A percentile compares a stretch with the other conserved stretches of the same genome.
phyloP scores from a whole-genome alignment of 2,888 invertebrate genomes.

The Eilema sororculum region DNA sequence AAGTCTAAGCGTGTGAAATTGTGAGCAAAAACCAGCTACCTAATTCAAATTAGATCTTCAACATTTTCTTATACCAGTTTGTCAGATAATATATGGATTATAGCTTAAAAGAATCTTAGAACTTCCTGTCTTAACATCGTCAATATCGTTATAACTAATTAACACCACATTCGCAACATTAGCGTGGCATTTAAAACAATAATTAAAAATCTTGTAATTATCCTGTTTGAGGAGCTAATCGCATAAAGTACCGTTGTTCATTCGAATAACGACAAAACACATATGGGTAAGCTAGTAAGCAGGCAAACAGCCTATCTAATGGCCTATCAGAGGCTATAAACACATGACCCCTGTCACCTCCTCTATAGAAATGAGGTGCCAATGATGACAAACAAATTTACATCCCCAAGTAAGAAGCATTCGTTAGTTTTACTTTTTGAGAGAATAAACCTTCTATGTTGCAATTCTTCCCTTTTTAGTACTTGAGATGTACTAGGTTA shows the following conservation, averaged over 20 bases:
- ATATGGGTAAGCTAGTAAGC: not conserved
- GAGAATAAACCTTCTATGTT: not conserved
- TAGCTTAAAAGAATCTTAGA: not conserved
- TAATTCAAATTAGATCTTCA: not conserved
- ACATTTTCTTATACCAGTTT: not conserved
- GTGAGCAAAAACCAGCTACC: not conserved
- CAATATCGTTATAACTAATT: not conserved
- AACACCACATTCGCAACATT: not conserved
- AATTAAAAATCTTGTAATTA: not conserved
- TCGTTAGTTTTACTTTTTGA: not conserved
- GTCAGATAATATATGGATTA: not conserved
- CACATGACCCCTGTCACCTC: not conserved
- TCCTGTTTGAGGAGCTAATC: not conserved
- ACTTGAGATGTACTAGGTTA: too few species aligned
- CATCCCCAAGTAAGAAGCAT: not conserved
- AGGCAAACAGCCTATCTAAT: conserved; percentile 14
- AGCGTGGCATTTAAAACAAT: not conserved
- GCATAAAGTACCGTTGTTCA: conserved; percentile 3
- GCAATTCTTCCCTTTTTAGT: not conserved
- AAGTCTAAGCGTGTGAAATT: conserved; percentile 4
- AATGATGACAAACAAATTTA: not conserved
- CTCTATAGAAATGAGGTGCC: not conserved
- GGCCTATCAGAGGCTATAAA: not conserved
- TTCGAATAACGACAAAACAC: not conserved
- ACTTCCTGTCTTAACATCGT: not conserved